Evolutionary conservation across 1,140 invertebrate species (phyloP).

Genomic region (Drosophila subpulchrella): DNA sequence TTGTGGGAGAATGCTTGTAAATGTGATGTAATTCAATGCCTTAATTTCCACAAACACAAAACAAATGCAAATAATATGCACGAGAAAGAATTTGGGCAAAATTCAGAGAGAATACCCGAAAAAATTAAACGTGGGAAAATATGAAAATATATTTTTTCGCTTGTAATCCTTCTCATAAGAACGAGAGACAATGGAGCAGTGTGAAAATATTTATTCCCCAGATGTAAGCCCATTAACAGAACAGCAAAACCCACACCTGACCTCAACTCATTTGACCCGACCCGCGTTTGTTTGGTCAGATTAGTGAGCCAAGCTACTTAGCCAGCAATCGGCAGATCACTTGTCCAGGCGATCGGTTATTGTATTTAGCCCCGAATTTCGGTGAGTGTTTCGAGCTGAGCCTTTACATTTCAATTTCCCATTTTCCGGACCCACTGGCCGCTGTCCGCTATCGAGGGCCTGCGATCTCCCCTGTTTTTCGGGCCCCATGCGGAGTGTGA

Average conservation of each 20-base stretch:
- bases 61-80: slow-evolving; percentile 64
- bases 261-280: slow-evolving; percentile 27
- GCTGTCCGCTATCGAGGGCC: slow-evolving; percentile 42
- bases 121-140: slow-evolving; percentile 67
- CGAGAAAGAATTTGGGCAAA: slow-evolving; percentile 35
- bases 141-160: slow-evolving; percentile 56
- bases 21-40: slow-evolving; percentile 69
- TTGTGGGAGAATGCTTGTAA: slow-evolving; percentile 60
- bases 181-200: slow-evolving; percentile 36
- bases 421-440: slow-evolving; percentile 27
- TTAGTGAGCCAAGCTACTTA: slow-evolving; percentile 72
- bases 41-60: slow-evolving; percentile 58
- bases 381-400: neutral
- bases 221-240: slow-evolving; percentile 50
- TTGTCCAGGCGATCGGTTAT: slow-evolving; percentile 50
- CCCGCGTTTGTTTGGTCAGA: slow-evolving; percentile 65
- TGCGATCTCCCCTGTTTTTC: slow-evolving; percentile 44
- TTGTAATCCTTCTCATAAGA: slow-evolving; percentile 54
- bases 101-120: neutral
- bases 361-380: slow-evolving; percentile 17
- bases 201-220: slow-evolving; percentile 34
- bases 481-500: slow-evolving; percentile 77
- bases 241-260: slow-evolving; percentile 50
- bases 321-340: slow-evolving; percentile 51
- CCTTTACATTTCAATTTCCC: slow-evolving; percentile 68